Evolutionary conservation across 1,140 invertebrate species (phyloP), one percentile per base, ranked within the genome.

Genomic region (Drosophila arizonae): DNA sequence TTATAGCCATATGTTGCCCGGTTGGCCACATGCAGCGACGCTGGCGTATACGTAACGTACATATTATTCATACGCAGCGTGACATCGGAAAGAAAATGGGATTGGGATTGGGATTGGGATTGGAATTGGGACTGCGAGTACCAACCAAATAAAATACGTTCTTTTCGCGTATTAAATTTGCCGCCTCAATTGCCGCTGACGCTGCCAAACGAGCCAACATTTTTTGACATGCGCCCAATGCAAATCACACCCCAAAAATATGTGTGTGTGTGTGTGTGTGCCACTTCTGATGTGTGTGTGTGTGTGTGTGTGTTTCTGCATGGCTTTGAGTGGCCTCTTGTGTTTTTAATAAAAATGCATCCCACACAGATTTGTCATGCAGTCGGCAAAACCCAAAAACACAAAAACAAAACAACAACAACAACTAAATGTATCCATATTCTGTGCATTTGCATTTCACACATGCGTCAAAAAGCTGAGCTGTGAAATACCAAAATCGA

Each of bases 11-110:
- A 26, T 33, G 46, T 39, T 65, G 45, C 41, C 46, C 46, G 51
- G 57, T 50, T 70, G 73, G 65, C 74, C 71, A 75, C 79, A 86
- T 81, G 74, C 81, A 74, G 77, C 41, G 69, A 45, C 55, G 26
- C 55, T 67, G 78, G 55, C 81, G 79, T 79, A 86, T 87, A 86
- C 81, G 67, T 78, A 85, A 71, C 54, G 58, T 63, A 41, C 64
- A 79, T 76, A 88, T 88, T 88, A 87, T 72, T 88, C 84, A 87
- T 87, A 87, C 84, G 84, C 84, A 87, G 84, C 84, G 80, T 87
- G 84, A 75, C 79, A 87, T 45, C 79, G 36, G 36, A 77, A 57
- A 56, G 21, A 65, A 77, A 70, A 57, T 45, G 45, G 52, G 48
- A 39, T 33, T 60, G 10, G 3, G 48, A 39, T 33, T 45, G 39